These are phyloP conservation scores for Ardeotis arabs DNA, from an alignment of 2,113 vertebrate species.

Conservation along the genomic window DNA sequence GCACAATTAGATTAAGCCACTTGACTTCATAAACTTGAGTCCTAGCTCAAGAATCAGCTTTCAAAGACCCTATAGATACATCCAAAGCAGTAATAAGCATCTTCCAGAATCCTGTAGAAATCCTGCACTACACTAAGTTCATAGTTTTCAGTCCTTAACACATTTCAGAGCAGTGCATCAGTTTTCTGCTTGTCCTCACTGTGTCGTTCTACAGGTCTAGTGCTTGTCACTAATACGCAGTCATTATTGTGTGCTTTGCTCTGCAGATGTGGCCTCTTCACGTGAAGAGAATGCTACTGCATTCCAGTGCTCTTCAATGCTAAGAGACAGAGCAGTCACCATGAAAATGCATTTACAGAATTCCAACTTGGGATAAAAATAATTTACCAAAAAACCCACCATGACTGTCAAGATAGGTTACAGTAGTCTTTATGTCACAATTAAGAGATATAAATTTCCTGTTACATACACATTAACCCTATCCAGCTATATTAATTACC, in stretches of 20 bases:
- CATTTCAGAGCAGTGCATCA: not conserved
- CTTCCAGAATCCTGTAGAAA: not conserved
- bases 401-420: rapidly evolving
- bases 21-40: not conserved
- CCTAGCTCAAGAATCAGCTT: not conserved
- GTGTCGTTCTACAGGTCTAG: not conserved
- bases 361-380: not conserved
- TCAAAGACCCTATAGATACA: not conserved
- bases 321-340: not conserved
- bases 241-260: rapidly evolving
- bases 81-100: not conserved
- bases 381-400: not conserved
- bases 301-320: no score
- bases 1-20: not conserved
- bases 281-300: not conserved
- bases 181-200: not conserved
- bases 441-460: not conserved
- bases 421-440: not conserved
- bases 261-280: not conserved
- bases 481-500: not conserved
- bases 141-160: not conserved
- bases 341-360: not conserved
- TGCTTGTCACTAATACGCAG: not conserved
- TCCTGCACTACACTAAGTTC: no score
- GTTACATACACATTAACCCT: not conserved